Base-by-base conservation (phyloP, 2,888 invertebrate species). In the Eupelmus urozonus region DNA sequence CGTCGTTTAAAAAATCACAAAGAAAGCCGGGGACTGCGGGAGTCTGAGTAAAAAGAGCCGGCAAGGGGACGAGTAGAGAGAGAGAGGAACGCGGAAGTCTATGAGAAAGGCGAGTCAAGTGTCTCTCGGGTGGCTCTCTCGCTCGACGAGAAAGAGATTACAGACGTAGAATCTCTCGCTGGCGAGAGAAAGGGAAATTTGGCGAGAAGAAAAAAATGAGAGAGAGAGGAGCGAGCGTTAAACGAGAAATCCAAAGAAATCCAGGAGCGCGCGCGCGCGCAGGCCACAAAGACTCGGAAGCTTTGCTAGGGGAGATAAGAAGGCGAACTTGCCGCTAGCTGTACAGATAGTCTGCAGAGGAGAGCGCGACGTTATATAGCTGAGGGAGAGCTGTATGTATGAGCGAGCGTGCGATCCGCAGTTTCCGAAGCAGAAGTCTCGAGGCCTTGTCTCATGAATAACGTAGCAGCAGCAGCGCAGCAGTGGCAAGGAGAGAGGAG, bases 371-470 rank as follows among this genome's bases (percentile, higher is more conserved):
- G 27, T n/a, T 11, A n/a, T 13, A 27, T 23, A 18, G 9, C n/a
- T 23, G 57, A 29, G 55, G 63, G 49, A 5, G 57, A 5, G 13
- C 18, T 2, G 2, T 49, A 16, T 20, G 7, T 13, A 42, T 2
- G n/a, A 45, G 25, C 65, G 4, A 11, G 20, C 29, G 40, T 20
- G 18, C n/a, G 69, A 63, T 63, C 60, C 53, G 74, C 65, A 74
- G 74, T 67, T 74, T 51, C 65, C 74, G 74, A 74, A 74, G 66
- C 60, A 80, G 80, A 80, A 81, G 76, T 62, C 69, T 59, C 49
- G 66, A 59, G 74, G 66, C 42, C 63, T 81, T 80, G 73, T 71
- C 82, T 85, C 84, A 85, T 85, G 85, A 85, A 85, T 85, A 85
- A 85, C 81, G 82, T 81, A 83, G 81, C 75, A 62, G 80, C 13